These are phyloP conservation scores for Drosophila imparisetae DNA, from an alignment of 2,888 invertebrate genomes.

Conservation along the genomic window DNA sequence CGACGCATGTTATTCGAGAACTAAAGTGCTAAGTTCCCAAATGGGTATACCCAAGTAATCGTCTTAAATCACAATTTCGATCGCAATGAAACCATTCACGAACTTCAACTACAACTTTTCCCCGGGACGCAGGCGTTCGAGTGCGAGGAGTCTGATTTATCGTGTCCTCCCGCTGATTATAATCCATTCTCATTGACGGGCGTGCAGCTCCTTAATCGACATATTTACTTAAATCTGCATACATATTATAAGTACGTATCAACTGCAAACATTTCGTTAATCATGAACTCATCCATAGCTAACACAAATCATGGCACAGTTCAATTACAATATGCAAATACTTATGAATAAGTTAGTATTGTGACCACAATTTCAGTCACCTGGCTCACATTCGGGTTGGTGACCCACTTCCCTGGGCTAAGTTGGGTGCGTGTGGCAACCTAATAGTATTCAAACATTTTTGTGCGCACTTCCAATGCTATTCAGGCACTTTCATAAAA, in stretches of 20 bases:
- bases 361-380: constrained; percentile 14
- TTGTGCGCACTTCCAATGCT: background rate
- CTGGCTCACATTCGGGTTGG: constrained; percentile 40
- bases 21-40: constrained; percentile 14
- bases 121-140: constrained; percentile 66
- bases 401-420: constrained; percentile 46
- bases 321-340: constrained; percentile 8
- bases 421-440: constrained; percentile 43
- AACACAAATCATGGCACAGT: background rate
- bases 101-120: constrained; percentile 83
- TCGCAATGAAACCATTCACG: constrained; percentile 82
- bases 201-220: background rate
- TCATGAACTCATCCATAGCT: constrained; percentile 5
- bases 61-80: constrained; percentile 3
- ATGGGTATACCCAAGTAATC: background rate
- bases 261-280: constrained; percentile 11
- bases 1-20: constrained; percentile 27
- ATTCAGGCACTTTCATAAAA: background rate
- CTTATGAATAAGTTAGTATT: constrained; percentile 4
- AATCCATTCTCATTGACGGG: constrained; percentile 10
- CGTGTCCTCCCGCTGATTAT: constrained; percentile 18
- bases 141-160: constrained; percentile 23
- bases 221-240: constrained; percentile 2
- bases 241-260: constrained; percentile 3
- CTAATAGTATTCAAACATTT: constrained; percentile 45